Evolutionary conservation across 2,797 vertebrate genomes (phyloP).

Genomic region (Xyrichtys novacula): DNA sequence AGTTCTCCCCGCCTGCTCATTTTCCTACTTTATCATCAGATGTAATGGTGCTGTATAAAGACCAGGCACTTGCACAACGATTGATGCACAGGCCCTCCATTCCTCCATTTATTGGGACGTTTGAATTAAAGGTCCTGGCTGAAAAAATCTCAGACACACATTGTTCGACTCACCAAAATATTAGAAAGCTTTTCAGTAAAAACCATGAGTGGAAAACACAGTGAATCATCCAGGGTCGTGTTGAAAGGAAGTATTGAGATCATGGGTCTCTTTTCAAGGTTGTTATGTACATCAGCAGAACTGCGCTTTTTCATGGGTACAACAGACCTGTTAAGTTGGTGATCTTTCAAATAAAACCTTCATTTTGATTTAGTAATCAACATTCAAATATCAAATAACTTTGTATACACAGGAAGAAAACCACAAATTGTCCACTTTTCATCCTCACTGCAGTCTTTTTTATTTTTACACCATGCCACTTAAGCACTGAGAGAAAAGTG

Average conservation of each 20-base stretch:
- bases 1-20: neutral
- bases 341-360: too few relatives aligned
- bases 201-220: neutral
- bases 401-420: constrained; percentile 5
- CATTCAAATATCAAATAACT: neutral
- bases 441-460: constrained; percentile 25
- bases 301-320: neutral
- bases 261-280: constrained; percentile 4
- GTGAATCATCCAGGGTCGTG: neutral
- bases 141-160: constrained; percentile 12
- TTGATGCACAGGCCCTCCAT: constrained; percentile 12
- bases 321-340: neutral
- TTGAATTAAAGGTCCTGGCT: constrained; percentile 31
- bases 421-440: neutral
- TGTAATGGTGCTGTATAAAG: constrained; percentile 11
- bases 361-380: neutral
- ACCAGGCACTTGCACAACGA: neutral
- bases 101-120: constrained; percentile 5
- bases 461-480: constrained; percentile 9
- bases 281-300: neutral
- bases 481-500: constrained; percentile 34
- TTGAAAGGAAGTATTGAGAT: neutral
- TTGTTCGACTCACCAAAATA: constrained; percentile 6
- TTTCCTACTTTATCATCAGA: constrained; percentile 5
- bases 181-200: neutral